These are phyloP conservation scores for Genyomyrus donnyi DNA, from an alignment of 2,113 vertebrate genomes.

Conservation along the genomic window DNA sequence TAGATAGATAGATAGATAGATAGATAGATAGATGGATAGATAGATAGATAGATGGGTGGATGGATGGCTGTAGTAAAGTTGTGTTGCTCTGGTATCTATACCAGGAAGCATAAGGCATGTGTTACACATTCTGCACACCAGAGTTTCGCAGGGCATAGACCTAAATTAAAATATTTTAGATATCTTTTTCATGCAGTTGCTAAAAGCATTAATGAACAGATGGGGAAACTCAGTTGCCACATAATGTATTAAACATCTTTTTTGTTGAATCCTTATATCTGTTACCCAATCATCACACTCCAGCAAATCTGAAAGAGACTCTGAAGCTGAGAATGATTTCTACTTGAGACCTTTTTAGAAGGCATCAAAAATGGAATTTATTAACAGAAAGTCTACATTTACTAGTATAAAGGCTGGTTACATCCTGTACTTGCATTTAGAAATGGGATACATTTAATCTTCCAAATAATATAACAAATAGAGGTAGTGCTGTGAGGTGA, in stretches of 20 bases:
- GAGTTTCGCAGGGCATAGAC: not conserved
- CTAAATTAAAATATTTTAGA: not conserved
- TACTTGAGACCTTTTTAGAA: not conserved
- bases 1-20: too few species aligned
- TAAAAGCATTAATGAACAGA: not conserved
- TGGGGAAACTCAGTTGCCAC: not conserved
- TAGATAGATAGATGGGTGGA: not conserved
- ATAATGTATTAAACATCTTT: not conserved
- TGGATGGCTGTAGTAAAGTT: not conserved
- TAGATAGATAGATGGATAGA: too few species aligned
- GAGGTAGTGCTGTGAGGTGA: not conserved
- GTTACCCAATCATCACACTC: not conserved
- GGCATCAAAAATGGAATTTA: not conserved
- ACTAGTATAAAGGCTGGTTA: not conserved
- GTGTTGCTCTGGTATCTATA: not conserved
- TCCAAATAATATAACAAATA: not conserved
- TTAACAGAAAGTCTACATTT: not conserved
- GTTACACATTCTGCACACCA: not conserved
- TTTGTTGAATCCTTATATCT: not conserved
- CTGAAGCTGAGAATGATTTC: not conserved
- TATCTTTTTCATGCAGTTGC: not conserved
- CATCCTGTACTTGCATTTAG: not conserved
- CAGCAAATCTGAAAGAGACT: not conserved
- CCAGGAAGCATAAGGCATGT: not conserved
- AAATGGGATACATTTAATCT: not conserved